Base-by-base conservation (phyloP, 2,113 vertebrate genomes). In the Rhynchomys soricoides region DNA sequence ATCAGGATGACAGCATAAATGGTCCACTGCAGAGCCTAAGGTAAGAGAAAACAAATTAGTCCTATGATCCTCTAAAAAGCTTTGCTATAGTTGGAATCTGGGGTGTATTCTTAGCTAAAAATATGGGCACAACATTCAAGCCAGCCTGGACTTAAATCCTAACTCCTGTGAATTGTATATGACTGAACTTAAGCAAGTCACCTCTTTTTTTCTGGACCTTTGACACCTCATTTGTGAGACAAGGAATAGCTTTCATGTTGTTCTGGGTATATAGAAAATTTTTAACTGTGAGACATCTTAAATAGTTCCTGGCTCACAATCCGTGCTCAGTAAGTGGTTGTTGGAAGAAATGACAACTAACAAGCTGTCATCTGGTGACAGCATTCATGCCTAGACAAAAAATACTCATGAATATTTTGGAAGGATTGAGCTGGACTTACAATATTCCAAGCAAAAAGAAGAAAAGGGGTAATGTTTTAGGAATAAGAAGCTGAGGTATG, bases 11-110 rank as follows among this genome's bases (percentile, higher is more conserved):
- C 86, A 97, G 97, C 73, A 94, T 96, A 74, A 89, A 74, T 4
- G 82, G 52, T 78, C 97, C 96, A 93, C 77, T 98, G 81, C 77
- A 97, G 82, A 97, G 75, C 89, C 73, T 98, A 77, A 96, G 96
- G 97, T 98, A 97, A 97, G 97, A 87, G 62, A 95, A 52, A n/a
- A 29, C 50, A 75, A 24, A 88, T 55, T 55, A 57, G 55, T 89
- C 37, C 34, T 73, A 75, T 77, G 64, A 70, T 75, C 52, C 85
- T 26, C 13, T 77, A 81, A 96, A 92, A 93, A 19, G 2, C 52
- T 87, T 57, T 95, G 50, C 31, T 43, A 31, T 52, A 81, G 59
- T 26, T 19, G 85, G 52, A 52, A 71, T 37, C 31, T 29, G 12
- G 29, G 48, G 37, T 62, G 2, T 59, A 62, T 48, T 40, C 40